These are phyloP conservation scores for Urocolius indicus DNA, from an alignment of 2,113 vertebrate genomes.

Conservation along the genomic window DNA sequence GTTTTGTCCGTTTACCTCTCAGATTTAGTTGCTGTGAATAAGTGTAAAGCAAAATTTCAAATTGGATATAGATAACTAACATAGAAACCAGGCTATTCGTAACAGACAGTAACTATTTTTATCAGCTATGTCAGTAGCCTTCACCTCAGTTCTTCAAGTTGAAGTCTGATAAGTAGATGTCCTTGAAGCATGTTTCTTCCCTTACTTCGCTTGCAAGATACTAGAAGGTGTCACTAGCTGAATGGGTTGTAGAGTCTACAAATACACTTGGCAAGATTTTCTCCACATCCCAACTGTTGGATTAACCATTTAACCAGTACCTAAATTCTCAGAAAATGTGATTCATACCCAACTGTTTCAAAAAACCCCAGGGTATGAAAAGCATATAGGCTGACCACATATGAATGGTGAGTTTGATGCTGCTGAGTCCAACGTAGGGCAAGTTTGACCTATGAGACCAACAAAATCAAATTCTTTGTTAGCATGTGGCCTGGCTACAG, in stretches of 20 bases:
- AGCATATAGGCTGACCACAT: neutral
- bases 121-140: neutral
- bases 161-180: neutral
- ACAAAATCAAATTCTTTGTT: neutral
- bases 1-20: neutral
- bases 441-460: neutral
- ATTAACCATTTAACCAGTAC: neutral
- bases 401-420: neutral
- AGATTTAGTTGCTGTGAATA: neutral
- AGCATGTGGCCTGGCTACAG: neutral
- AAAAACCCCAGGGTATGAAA: neutral
- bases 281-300: neutral
- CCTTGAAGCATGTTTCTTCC: neutral
- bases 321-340: neutral
- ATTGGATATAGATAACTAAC: neutral
- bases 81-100: neutral
- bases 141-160: neutral
- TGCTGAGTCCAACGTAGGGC: neutral
- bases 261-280: neutral
- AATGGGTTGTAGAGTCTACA: neutral
- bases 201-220: neutral
- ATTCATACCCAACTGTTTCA: neutral
- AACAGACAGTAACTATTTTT: neutral
- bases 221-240: neutral
- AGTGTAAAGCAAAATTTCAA: neutral